Evolutionary conservation across 2,797 vertebrate genomes (phyloP).

Genomic region (Microctenopoma steveboyesi): DNA sequence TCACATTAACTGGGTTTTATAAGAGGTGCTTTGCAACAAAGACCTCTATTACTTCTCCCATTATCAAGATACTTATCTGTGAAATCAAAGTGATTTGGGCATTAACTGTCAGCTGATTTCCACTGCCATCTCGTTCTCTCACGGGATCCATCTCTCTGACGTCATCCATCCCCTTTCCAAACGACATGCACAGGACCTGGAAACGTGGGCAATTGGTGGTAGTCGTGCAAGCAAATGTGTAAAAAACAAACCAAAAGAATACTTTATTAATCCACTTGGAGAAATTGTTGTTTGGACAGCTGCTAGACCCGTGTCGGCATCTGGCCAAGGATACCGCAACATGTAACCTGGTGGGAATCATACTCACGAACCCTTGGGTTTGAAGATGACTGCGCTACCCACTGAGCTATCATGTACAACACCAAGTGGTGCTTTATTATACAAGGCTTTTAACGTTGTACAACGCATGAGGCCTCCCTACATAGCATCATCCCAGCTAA

Average conservation of each 20-base stretch:
- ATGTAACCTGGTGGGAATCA: too few relatives aligned
- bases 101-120: slow-evolving; percentile 39
- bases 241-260: too few relatives aligned
- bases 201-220: slow-evolving; percentile 42
- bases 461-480: slow-evolving; percentile 36
- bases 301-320: too few relatives aligned
- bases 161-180: slow-evolving; percentile 12
- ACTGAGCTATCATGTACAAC: slow-evolving; percentile 27
- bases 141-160: slow-evolving; percentile 21
- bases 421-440: slow-evolving; percentile 60
- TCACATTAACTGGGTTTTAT: slow-evolving; percentile 45
- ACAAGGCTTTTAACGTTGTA: slow-evolving; percentile 59
- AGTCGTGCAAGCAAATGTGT: slow-evolving; percentile 19
- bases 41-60: slow-evolving; percentile 40
- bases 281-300: too few relatives aligned
- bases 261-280: too few relatives aligned
- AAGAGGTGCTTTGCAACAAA: slow-evolving; percentile 47
- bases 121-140: slow-evolving; percentile 24
- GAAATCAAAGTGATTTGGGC: slow-evolving; percentile 36
- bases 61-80: slow-evolving; percentile 46
- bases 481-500: slow-evolving; percentile 46
- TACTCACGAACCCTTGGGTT: too few relatives aligned
- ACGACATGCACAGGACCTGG: slow-evolving; percentile 22
- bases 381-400: too few relatives aligned
- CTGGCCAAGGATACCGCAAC: too few relatives aligned